These are phyloP conservation scores for Euzophera pinguis DNA, from an alignment of 2,888 invertebrate species.

Conservation along the genomic window DNA sequence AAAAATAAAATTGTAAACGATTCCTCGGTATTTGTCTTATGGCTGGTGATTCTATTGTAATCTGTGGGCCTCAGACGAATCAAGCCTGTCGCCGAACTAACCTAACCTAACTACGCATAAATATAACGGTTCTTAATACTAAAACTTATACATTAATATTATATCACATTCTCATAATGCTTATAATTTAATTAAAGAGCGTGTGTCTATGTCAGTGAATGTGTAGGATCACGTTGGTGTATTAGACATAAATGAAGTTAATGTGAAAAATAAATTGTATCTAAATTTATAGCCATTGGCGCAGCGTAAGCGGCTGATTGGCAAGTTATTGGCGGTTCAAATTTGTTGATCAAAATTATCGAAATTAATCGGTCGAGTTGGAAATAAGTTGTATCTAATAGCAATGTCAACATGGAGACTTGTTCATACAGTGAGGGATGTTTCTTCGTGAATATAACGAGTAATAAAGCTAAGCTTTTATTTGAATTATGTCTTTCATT, in stretches of 20 bases:
- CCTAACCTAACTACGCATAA: conserved; percentile 76
- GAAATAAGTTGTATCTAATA: conserved; percentile 59
- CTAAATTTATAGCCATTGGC: conserved; percentile 48
- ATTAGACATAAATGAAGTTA: conserved; percentile 63
- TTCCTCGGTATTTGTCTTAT: conserved; percentile 76
- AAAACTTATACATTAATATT: conserved; percentile 76
- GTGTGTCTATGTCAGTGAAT: conserved; percentile 80
- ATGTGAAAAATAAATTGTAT: conserved; percentile 60
- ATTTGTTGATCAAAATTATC: conserved; percentile 67
- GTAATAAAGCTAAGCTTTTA: conserved; percentile 89
- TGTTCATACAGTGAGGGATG: conserved; percentile 76
- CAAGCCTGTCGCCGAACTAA: conserved; percentile 67
- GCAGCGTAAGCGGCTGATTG: conserved; percentile 29
- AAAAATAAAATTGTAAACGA: conserved; percentile 62
- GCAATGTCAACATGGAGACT: conserved; percentile 62
- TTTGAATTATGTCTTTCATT: conserved; percentile 78
- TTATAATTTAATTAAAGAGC: conserved; percentile 79
- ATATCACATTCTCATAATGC: conserved; percentile 80
- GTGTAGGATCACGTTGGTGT: conserved; percentile 77
- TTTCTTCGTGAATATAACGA: conserved; percentile 85
- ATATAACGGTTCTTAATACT: conserved; percentile 75
- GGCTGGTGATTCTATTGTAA: conserved; percentile 76
- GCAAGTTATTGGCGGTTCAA: conserved; percentile 60
- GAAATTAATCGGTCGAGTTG: conserved; percentile 55
- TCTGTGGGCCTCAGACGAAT: conserved; percentile 74